Conservation (phyloP, 2,113 vertebrate species). For the Dunckerocampus dactyliophorus region DNA sequence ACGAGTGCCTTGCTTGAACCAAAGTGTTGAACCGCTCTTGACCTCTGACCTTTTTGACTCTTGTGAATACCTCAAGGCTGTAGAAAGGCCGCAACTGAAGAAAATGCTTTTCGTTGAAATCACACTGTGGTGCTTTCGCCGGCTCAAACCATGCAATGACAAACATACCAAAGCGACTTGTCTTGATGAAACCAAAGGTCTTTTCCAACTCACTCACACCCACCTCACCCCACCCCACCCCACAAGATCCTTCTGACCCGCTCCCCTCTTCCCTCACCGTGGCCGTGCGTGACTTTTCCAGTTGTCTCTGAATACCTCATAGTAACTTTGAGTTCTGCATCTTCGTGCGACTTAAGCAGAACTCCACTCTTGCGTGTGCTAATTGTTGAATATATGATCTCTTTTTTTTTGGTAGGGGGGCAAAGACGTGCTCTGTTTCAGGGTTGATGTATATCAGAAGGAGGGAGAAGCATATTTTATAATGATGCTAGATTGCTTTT, state of each 20-base stretch:
- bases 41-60: conserved; percentile 95
- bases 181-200: conserved; percentile 90
- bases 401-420: conserved; percentile 76
- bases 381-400: conserved; percentile 79
- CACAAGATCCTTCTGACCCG: conserved; percentile 25
- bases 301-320: conserved; percentile 99
- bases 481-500: conserved; percentile 80
- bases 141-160: conserved; percentile 96
- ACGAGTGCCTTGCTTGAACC: conserved; percentile 99
- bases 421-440: conserved; percentile 76
- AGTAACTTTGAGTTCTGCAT: conserved; percentile 97
- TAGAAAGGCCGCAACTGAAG: conserved; percentile 93
- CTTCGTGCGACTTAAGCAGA: conserved; percentile 90
- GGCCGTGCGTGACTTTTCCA: conserved; percentile 93
- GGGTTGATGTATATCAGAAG: conserved; percentile 75
- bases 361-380: conserved; percentile 83
- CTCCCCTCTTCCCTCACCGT: conserved; percentile 69
- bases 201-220: not conserved
- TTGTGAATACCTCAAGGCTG: conserved; percentile 99
- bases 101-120: conserved; percentile 73
- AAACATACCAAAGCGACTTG: conserved; percentile 94
- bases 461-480: conserved; percentile 77
- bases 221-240: conserved; percentile 40
- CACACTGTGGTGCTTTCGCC: conserved; percentile 97
- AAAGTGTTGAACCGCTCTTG: conserved; percentile 99